phyloP scores from a whole-genome alignment of 2,797 vertebrate species.

The Neosilurus hyrtlii region DNA sequence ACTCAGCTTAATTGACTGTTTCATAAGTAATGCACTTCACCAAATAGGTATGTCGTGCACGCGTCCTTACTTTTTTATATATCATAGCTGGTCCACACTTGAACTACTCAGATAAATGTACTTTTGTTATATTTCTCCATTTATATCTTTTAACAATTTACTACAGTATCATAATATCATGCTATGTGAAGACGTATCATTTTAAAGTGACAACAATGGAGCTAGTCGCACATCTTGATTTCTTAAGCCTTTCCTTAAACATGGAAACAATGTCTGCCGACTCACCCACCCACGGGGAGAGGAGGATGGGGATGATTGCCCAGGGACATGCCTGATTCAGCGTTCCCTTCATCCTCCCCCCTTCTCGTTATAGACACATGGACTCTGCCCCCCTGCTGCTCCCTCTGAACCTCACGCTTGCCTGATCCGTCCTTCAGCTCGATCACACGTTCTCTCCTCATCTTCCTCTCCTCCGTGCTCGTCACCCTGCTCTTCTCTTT shows the following conservation, averaged over 20 bases:
- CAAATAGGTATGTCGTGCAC: slow-evolving; percentile 24
- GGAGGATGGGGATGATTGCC: slow-evolving; percentile 53
- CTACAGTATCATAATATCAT: background rate
- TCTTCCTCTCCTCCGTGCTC: slow-evolving; percentile 46
- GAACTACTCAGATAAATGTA: background rate
- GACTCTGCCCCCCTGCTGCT: slow-evolving; percentile 54
- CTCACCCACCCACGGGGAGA: slow-evolving; percentile 40
- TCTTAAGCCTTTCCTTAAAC: slow-evolving; percentile 5
- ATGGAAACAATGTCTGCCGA: slow-evolving; percentile 34
- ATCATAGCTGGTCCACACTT: background rate
- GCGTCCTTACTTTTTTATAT: background rate
- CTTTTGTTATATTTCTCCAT: background rate
- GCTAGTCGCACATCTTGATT: background rate
- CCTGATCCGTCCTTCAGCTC: slow-evolving; percentile 49
- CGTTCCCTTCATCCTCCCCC: slow-evolving; percentile 39
- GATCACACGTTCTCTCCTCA: slow-evolving; percentile 52
- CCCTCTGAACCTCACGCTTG: slow-evolving; percentile 53
- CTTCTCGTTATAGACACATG: slow-evolving; percentile 3
- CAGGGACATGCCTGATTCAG: slow-evolving; percentile 55
- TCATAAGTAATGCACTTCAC: slow-evolving; percentile 35
- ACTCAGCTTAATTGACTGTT: slow-evolving; percentile 45
- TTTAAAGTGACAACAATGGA: background rate
- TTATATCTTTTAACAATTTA: background rate
- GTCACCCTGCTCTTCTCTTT: slow-evolving; percentile 48
- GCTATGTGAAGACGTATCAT: background rate